Conservation (phyloP, 2,113 vertebrate genomes). For the Raphicerus campestris region DNA sequence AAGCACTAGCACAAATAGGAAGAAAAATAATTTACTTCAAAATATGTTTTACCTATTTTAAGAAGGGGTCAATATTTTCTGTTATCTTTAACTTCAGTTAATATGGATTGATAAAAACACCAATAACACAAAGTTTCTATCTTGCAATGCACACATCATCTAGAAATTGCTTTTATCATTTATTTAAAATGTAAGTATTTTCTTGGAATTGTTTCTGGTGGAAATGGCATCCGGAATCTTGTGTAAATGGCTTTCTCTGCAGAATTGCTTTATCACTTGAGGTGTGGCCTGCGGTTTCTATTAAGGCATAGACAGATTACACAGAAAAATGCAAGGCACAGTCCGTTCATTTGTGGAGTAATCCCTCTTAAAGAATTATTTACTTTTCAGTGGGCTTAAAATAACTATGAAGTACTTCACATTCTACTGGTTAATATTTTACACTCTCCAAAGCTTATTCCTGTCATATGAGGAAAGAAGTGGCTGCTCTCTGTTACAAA, state of each 20-base stretch:
- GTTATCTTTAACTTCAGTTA: slow-evolving; percentile 30
- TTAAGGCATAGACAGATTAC: not conserved
- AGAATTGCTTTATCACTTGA: not conserved
- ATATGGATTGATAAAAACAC: slow-evolving; percentile 17
- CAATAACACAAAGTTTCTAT: not conserved
- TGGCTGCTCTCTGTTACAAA: not conserved
- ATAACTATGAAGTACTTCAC: not conserved
- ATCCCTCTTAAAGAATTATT: not conserved
- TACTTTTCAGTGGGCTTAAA: not conserved
- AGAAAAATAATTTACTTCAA: slow-evolving; percentile 42
- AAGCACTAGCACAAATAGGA: not conserved
- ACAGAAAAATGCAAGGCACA: not conserved
- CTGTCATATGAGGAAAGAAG: not conserved
- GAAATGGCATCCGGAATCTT: not conserved
- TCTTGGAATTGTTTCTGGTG: not conserved
- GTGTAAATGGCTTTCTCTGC: not conserved
- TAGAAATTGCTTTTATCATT: slow-evolving; percentile 44
- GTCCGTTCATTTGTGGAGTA: not conserved
- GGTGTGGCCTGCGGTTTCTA: not conserved
- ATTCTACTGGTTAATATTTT: not conserved
- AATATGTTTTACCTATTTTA: slow-evolving; percentile 37
- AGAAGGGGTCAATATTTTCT: slow-evolving; percentile 31
- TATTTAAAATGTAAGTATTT: slow-evolving; percentile 52
- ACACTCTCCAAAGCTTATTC: not conserved
- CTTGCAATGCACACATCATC: not conserved